Conservation (phyloP, 2,113 vertebrate species). For the Procapra przewalskii region DNA sequence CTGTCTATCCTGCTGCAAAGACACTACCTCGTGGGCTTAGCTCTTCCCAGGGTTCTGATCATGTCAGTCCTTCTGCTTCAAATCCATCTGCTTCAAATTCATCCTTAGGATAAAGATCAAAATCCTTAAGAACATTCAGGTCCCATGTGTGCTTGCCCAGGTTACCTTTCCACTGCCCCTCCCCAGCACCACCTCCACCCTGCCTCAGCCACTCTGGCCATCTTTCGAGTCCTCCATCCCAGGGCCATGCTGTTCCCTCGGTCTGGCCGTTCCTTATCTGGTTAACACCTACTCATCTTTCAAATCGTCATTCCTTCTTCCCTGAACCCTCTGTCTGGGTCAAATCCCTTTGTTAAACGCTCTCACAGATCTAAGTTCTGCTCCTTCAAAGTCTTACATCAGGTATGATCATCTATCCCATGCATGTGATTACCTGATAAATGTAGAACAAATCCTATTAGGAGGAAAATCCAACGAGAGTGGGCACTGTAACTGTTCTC, state of each 20-base stretch:
- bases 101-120: background rate
- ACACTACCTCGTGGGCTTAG: background rate
- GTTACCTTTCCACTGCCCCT: background rate
- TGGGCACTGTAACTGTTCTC: background rate
- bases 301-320: background rate
- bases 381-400: background rate
- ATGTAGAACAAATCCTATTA: background rate
- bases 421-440: background rate
- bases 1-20: background rate
- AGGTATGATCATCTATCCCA: background rate
- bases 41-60: background rate
- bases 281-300: background rate
- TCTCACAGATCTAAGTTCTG: background rate
- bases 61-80: background rate
- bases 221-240: background rate
- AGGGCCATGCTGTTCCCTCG: background rate
- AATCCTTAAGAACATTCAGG: background rate
- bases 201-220: background rate
- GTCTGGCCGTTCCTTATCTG: background rate
- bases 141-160: background rate
- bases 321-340: background rate
- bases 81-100: background rate
- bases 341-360: background rate
- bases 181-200: background rate
- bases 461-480: background rate